Evolutionary conservation across 2,113 vertebrate species (phyloP).

Genomic region (Pleuronectes platessa): DNA sequence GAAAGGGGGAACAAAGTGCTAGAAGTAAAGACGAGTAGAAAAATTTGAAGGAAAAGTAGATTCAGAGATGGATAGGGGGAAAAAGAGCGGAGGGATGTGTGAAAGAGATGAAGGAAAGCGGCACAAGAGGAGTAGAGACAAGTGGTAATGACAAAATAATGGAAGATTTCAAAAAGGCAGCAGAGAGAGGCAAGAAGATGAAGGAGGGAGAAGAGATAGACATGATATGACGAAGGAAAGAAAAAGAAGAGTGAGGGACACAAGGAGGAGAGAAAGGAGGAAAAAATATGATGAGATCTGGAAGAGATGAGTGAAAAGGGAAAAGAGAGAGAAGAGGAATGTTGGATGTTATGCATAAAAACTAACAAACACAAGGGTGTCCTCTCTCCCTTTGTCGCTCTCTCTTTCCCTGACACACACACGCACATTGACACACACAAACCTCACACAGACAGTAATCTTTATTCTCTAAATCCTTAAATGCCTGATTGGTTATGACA

Average conservation of each 20-base stretch:
- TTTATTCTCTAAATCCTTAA: constrained; percentile 62
- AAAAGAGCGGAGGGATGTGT: not conserved
- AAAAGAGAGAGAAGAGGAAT: no score
- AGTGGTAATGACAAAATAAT: not conserved
- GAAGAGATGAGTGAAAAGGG: no score
- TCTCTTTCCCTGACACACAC: not conserved
- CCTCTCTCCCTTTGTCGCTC: constrained; percentile 56
- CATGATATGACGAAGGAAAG: not conserved
- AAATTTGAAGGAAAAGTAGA: not conserved
- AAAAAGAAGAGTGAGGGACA: not conserved
- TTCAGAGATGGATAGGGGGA: not conserved
- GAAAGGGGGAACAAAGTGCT: not conserved
- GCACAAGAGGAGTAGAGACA: not conserved
- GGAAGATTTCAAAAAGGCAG: not conserved
- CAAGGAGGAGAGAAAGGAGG: not conserved
- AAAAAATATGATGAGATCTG: constrained; percentile 8
- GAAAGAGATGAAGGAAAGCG: not conserved
- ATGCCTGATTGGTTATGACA: constrained; percentile 73
- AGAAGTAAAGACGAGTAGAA: not conserved
- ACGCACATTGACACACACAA: no score
- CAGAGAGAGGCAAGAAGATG: not conserved
- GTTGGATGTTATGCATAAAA: constrained; percentile 33
- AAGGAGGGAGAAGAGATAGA: not conserved
- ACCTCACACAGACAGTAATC: constrained; percentile 29
- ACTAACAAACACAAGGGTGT: constrained; percentile 64